These are phyloP conservation scores for Hybognathus amarus DNA, from an alignment of 2,797 vertebrate genomes.

Conservation along the genomic window DNA sequence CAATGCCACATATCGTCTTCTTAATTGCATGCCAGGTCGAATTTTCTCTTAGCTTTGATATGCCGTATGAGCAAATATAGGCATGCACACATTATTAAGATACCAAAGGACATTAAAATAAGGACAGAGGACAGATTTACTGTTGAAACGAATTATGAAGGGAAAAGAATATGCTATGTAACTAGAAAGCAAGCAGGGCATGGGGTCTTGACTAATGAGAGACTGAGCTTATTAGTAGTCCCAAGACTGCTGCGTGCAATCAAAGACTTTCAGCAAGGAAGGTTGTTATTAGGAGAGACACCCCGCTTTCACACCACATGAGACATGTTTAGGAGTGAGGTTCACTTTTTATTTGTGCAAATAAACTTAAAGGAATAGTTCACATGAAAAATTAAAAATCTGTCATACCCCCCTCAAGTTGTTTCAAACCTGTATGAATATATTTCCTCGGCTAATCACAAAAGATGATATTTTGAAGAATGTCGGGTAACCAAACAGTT, in stretches of 20 bases:
- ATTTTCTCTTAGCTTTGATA: slow-evolving; percentile 39
- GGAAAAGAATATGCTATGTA: background rate
- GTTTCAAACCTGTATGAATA: no score
- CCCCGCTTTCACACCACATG: slow-evolving; percentile 17
- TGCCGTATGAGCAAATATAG: background rate
- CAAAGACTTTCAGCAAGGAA: slow-evolving; percentile 39
- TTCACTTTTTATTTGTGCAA: background rate
- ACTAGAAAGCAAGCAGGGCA: slow-evolving; percentile 19
- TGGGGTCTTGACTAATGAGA: slow-evolving; percentile 46
- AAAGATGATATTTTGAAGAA: no score
- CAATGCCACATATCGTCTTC: slow-evolving; percentile 28
- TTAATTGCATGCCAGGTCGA: slow-evolving; percentile 39
- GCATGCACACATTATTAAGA: slow-evolving; percentile 13
- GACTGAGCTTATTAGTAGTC: slow-evolving; percentile 22
- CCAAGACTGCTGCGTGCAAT: slow-evolving; percentile 38
- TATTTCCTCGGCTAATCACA: no score
- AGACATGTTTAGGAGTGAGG: background rate
- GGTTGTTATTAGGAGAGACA: slow-evolving; percentile 3
- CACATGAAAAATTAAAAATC: no score
- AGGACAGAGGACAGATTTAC: slow-evolving; percentile 17
- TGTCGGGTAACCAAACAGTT: no score
- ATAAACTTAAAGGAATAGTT: background rate
- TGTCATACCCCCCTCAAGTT: no score
- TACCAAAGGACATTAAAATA: slow-evolving; percentile 5
- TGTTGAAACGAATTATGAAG: slow-evolving; percentile 25